Evolutionary conservation across 2,888 invertebrate species (phyloP), one percentile per base, ranked within the genome.

Genomic region (Polymixis lichenea): DNA sequence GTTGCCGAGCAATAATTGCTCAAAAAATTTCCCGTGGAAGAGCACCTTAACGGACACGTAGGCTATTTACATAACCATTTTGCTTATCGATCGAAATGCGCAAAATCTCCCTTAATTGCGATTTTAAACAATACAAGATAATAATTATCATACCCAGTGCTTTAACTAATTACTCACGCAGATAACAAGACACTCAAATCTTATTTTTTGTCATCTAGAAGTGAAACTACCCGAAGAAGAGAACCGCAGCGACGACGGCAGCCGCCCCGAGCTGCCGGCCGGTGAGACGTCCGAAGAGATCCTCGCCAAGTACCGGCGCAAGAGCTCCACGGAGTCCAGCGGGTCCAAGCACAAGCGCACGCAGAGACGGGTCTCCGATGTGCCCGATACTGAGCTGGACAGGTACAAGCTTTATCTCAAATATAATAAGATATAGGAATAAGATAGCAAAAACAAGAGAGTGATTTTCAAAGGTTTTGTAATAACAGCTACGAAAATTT

Each of bases 281-380:
- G 93, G 94, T 90, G 99, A 99, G 95, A 97, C 97, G 55, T 98
- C 98, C 0, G 99, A 99, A 90, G 99, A 99, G 91, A 99, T 99
- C 91, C 97, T 99, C 86, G 99, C 99, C 61, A 99, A 99, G 95
- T 99, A 99, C 95, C 97, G 99, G 7, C 97, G 98, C 86, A 97
- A 98, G 92, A 97, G 97, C 75, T 97, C 97, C 81, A 96, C 95
- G 28, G 97, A 95, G 77, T 89, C 90, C 66, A 82, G 79, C 53
- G 60, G 72, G 25, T 83, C 76, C 79, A 90, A 89, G 71, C 89
- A 90, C 67, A 84, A 79, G 71, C 89, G 92, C 72, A 75, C 76
- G 7, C 89, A 87, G 75, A 84, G 93, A 0, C 88, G 95, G 1
- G 88, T 89, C n/a, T 90, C 92, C 13, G 95, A 94, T 74, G 88